Evolutionary conservation across 2,888 invertebrate species (phyloP).

Genomic region (Melolontha melolontha): DNA sequence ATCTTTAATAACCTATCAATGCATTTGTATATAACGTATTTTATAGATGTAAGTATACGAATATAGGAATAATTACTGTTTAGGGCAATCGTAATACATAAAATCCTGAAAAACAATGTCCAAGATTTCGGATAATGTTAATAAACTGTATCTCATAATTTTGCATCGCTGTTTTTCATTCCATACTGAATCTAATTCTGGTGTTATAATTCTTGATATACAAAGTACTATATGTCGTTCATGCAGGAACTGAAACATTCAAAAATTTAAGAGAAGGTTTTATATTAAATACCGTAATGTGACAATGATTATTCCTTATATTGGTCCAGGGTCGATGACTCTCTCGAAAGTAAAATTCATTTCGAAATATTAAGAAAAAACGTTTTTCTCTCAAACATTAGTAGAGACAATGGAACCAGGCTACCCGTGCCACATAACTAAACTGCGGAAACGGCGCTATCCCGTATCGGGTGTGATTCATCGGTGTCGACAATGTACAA

Average conservation of each 20-base stretch:
- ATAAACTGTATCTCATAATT: constrained; percentile 21
- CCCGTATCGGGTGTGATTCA: no score
- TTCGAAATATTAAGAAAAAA: no score
- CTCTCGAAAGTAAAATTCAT: no score
- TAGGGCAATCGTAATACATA: constrained; percentile 22
- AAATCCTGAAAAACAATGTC: constrained; percentile 23
- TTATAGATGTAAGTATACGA: constrained; percentile 1
- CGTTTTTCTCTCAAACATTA: no score
- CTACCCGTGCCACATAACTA: no score
- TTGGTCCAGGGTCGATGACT: no score
- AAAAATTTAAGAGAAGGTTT: not conserved
- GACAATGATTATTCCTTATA: no score
- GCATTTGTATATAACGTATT: not conserved
- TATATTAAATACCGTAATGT: not conserved
- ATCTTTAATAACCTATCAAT: constrained; percentile 10
- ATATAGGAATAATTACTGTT: constrained; percentile 5
- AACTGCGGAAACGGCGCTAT: no score
- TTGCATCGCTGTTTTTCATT: constrained; percentile 29
- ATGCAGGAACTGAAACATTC: constrained; percentile 12
- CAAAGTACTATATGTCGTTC: constrained; percentile 7
- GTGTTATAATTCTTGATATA: constrained; percentile 25
- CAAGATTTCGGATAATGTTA: constrained; percentile 14
- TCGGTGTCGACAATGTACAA: no score
- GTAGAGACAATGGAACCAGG: no score
- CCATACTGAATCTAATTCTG: constrained; percentile 30